Percentiles rank a stretch among this genome's conserved stretches.
These are phyloP conservation scores for Drosophila cognata DNA, from an alignment of 2,888 invertebrate genomes.

Conservation along the genomic window DNA sequence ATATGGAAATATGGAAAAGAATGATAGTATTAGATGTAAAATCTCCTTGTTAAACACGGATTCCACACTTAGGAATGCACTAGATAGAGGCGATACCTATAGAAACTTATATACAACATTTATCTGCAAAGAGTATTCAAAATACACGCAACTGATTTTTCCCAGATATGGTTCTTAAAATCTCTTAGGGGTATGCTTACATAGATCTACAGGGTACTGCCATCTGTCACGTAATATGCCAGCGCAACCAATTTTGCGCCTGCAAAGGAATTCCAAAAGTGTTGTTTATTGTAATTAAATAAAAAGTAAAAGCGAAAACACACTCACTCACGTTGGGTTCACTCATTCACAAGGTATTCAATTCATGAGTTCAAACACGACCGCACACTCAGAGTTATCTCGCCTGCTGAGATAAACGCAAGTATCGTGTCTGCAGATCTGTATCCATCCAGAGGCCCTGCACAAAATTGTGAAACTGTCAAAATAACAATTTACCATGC, in stretches of 20 bases:
- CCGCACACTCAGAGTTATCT: constrained; percentile 56
- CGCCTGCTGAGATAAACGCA: constrained; percentile 25
- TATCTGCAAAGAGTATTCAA: not conserved
- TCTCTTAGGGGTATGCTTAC: not conserved
- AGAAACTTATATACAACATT: not conserved
- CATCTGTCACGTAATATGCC: not conserved
- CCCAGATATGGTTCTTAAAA: not conserved
- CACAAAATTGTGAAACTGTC: constrained; percentile 80
- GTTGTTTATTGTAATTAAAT: constrained; percentile 41
- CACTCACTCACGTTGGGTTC: constrained; percentile 62
- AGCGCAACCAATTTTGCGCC: not conserved
- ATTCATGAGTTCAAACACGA: constrained; percentile 61
- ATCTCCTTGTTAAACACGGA: not conserved
- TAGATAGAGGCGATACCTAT: not conserved
- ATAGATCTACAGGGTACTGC: too few relatives aligned
- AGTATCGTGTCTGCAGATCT: constrained; percentile 68
- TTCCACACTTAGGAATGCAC: not conserved
- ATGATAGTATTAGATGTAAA: not conserved
- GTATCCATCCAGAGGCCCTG: constrained; percentile 65
- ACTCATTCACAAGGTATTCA: constrained; percentile 75
- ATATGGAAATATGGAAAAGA: not conserved
- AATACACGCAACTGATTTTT: not conserved
- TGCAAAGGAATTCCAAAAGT: constrained; percentile 17
- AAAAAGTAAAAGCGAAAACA: constrained; percentile 70
- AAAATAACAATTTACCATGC: constrained; percentile 74